phyloP scores from a whole-genome alignment of 2,888 invertebrate genomes.

The Adineta ricciae region DNA sequence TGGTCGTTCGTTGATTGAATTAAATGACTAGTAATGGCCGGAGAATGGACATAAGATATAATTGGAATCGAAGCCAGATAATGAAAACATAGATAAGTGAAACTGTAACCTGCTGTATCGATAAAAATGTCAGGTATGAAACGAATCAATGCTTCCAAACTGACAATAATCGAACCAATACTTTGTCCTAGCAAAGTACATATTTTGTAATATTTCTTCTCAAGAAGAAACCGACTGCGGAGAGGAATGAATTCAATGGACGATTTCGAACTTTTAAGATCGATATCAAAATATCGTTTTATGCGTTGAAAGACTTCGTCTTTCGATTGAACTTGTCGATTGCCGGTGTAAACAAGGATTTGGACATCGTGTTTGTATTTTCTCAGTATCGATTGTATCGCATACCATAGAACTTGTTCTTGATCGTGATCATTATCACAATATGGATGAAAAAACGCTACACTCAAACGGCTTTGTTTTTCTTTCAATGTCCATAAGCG shows the following conservation, averaged over 20 bases:
- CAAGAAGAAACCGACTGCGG: constrained; percentile 64
- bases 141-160: constrained; percentile 72
- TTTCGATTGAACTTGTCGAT: constrained; percentile 65
- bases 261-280: constrained; percentile 37
- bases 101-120: constrained; percentile 84
- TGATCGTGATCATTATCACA: constrained; percentile 96
- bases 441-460: constrained; percentile 82
- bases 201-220: constrained; percentile 72
- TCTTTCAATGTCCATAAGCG: not conserved
- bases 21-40: constrained; percentile 86
- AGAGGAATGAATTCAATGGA: constrained; percentile 71
- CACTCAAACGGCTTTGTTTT: not conserved
- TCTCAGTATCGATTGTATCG: constrained; percentile 66
- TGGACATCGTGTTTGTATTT: constrained; percentile 60
- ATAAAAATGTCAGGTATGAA: constrained; percentile 66
- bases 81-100: constrained; percentile 80
- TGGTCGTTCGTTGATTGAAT: constrained; percentile 66
- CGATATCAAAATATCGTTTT: constrained; percentile 55
- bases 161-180: constrained; percentile 73
- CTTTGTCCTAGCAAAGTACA: constrained; percentile 83
- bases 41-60: constrained; percentile 87
- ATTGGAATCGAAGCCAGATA: constrained; percentile 69
- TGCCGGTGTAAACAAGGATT: constrained; percentile 76
- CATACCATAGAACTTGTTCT: constrained; percentile 89
- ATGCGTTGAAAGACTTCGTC: constrained; percentile 68